Evolutionary conservation across 2,888 invertebrate genomes (phyloP).

Genomic region (Rhamphomyia laevipes): DNA sequence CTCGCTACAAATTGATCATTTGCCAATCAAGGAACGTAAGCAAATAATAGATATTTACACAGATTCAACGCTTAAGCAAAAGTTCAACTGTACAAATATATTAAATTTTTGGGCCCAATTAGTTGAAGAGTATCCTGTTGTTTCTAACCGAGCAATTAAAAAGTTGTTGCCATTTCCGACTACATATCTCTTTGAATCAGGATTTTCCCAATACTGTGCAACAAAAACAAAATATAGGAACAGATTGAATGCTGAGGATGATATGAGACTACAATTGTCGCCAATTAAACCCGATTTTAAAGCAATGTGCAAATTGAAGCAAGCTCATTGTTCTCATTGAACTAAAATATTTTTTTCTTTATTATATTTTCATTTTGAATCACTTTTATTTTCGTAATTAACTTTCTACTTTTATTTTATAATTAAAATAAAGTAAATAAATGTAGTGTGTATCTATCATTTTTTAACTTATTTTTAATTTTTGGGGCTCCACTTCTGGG

Average conservation of each 20-base stretch:
- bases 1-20: not conserved
- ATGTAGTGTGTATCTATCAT: not conserved
- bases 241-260: conserved; percentile 1
- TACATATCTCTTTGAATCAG: conserved; percentile 1
- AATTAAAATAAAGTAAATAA: not conserved
- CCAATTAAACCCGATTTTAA: not conserved
- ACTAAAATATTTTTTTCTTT: not conserved
- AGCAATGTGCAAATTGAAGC: not conserved
- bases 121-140: not conserved
- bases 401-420: not conserved
- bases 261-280: not conserved
- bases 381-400: not conserved
- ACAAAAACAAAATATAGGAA: conserved; percentile 1
- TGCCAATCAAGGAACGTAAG: not conserved
- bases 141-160: not conserved
- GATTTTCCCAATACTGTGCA: conserved; percentile 2
- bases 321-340: not conserved
- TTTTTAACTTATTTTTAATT: not conserved
- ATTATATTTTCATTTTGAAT: not conserved
- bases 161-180: not conserved
- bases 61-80: not conserved
- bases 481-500: not conserved
- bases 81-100: not conserved
- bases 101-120: not conserved
- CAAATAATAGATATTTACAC: not conserved